phyloP scores from a whole-genome alignment of 1,140 invertebrate genomes.

The Tribolium castaneum region DNA sequence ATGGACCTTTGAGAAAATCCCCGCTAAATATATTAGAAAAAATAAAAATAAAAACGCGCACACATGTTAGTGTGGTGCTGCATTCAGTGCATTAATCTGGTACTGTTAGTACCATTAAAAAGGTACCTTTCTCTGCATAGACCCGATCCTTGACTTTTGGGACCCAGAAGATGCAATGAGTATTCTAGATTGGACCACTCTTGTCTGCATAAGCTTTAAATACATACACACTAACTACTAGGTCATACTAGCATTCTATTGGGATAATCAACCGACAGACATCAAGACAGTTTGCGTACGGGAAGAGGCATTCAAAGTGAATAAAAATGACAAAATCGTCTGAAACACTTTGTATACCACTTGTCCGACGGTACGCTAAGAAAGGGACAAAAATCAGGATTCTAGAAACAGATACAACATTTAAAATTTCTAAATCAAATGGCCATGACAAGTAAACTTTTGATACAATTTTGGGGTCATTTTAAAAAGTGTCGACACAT shows the following conservation, averaged over 20 bases:
- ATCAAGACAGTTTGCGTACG: slow-evolving; percentile 43
- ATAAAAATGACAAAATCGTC: no score
- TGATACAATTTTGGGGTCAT: no score
- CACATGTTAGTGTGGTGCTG: slow-evolving; percentile 52
- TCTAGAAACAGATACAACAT: no score
- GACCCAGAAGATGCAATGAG: slow-evolving; percentile 58
- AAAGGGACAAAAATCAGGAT: background rate
- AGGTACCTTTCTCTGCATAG: slow-evolving; percentile 64
- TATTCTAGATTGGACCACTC: slow-evolving; percentile 60
- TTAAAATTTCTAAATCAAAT: no score
- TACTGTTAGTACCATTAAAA: slow-evolving; percentile 52
- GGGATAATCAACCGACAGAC: background rate
- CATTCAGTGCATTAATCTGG: slow-evolving; percentile 58
- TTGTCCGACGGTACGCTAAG: background rate
- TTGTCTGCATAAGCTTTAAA: slow-evolving; percentile 61
- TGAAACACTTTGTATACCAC: slow-evolving; percentile 7
- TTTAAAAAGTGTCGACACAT: no score
- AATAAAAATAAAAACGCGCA: slow-evolving; percentile 4
- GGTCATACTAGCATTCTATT: slow-evolving; percentile 27
- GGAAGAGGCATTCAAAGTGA: slow-evolving; percentile 22
- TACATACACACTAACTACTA: slow-evolving; percentile 56
- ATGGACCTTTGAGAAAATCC: background rate
- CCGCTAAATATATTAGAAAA: background rate
- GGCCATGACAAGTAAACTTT: no score
- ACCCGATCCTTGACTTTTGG: slow-evolving; percentile 60